Conservation (phyloP, 1,140 invertebrate species). For the Ceratina japonica region DNA sequence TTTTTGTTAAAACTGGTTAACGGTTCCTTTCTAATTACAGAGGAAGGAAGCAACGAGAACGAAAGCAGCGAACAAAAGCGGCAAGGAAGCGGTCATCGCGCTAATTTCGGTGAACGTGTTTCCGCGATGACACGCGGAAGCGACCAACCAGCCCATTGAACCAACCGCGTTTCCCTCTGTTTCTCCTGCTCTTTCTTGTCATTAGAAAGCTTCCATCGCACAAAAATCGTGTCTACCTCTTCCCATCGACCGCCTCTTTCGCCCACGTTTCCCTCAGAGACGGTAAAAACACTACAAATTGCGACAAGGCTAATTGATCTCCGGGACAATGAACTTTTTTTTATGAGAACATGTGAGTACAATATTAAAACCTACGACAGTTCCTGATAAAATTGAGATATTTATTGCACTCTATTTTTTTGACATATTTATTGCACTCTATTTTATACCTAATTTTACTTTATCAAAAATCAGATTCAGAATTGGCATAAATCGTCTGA, state of each 20-base stretch:
- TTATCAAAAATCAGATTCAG: no score
- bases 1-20: no score
- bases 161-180: neutral
- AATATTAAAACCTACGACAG: no score
- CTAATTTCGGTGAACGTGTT: conserved; percentile 1
- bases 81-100: neutral
- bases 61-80: neutral
- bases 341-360: neutral
- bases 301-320: conserved; percentile 43
- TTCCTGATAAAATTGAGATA: no score
- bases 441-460: no score
- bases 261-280: neutral
- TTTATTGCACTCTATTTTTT: no score
- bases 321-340: conserved; percentile 41
- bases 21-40: neutral
- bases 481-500: no score
- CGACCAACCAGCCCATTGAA: no score
- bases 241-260: neutral
- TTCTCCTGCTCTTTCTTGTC: neutral
- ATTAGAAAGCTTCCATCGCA: conserved; percentile 8
- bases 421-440: no score
- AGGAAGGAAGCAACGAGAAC: neutral
- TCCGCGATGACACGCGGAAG: conserved; percentile 1
- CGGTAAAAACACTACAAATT: conserved; percentile 29
- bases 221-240: neutral